phyloP scores from a whole-genome alignment of 1,140 invertebrate genomes.

The Drosophila biarmipes region DNA sequence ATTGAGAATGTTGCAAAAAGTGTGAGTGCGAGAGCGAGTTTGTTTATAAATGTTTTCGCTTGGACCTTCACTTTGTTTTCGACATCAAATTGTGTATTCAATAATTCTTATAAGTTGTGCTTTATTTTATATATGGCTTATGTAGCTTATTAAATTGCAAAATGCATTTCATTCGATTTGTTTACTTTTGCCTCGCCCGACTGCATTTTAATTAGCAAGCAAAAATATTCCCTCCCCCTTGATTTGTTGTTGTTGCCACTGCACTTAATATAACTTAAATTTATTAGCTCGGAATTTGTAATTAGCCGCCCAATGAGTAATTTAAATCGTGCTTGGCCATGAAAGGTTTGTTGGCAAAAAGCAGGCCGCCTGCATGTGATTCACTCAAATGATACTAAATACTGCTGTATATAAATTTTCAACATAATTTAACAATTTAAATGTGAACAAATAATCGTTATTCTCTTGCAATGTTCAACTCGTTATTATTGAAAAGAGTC shows the following conservation, averaged over 20 bases:
- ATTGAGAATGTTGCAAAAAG: constrained; percentile 5
- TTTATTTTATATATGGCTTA: constrained; percentile 12
- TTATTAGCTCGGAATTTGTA: constrained; percentile 41
- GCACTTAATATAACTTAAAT: constrained; percentile 60
- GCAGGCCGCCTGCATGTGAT: constrained; percentile 5
- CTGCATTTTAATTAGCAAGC: constrained; percentile 64
- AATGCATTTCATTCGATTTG: constrained; percentile 40
- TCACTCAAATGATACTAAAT: constrained; percentile 13
- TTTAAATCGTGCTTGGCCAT: constrained; percentile 26
- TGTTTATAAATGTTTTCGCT: constrained; percentile 8
- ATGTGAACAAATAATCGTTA: neutral
- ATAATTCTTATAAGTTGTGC: constrained; percentile 7
- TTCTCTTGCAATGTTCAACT: neutral
- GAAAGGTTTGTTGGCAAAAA: constrained; percentile 29
- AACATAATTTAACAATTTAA: neutral
- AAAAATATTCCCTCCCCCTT: constrained; percentile 12
- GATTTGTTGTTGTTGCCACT: constrained; percentile 37
- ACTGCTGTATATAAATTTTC: neutral
- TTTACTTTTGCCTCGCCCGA: constrained; percentile 36
- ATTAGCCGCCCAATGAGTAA: constrained; percentile 43
- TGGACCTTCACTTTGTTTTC: constrained; percentile 17
- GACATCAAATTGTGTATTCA: constrained; percentile 3
- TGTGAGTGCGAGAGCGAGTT: neutral
- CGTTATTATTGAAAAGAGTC: neutral
- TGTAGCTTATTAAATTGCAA: constrained; percentile 15